Conservation (phyloP, 2,113 vertebrate genomes). For the Lipophrys pholis region DNA sequence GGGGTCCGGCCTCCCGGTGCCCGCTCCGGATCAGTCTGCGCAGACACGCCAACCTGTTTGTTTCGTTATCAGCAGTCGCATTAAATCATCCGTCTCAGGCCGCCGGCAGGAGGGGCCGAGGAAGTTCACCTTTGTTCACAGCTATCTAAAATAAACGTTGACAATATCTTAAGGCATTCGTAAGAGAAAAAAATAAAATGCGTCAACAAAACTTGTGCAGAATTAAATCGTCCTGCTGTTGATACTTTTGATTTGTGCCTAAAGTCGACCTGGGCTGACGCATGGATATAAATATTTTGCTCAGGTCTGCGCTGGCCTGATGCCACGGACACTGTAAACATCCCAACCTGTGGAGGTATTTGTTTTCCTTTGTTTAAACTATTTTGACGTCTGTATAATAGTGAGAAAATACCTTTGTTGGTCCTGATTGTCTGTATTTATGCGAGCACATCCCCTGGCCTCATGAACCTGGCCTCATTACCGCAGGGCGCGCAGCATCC, state of each 20-base stretch:
- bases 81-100: conserved; percentile 53
- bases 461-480: conserved; percentile 56
- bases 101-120: conserved; percentile 18
- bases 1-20: conserved; percentile 40
- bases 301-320: conserved; percentile 60
- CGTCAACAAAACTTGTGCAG: conserved; percentile 14
- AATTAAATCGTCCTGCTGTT: conserved; percentile 11
- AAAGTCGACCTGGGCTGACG: conserved; percentile 35
- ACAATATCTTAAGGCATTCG: conserved; percentile 30
- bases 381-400: conserved; percentile 83
- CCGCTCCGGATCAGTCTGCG: conserved; percentile 24
- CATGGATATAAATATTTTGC: conserved; percentile 74
- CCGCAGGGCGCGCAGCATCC: conserved; percentile 43
- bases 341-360: conserved; percentile 76
- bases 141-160: conserved; percentile 66
- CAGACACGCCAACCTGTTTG: conserved; percentile 65
- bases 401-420: conserved; percentile 76
- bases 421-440: conserved; percentile 80
- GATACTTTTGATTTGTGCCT: conserved; percentile 24
- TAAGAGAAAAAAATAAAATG: conserved; percentile 2
- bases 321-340: conserved; percentile 83
- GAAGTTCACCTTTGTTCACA: conserved; percentile 68
- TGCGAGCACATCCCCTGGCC: conserved; percentile 76
- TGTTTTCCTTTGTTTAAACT: conserved; percentile 85
- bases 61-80: conserved; percentile 51